Evolutionary conservation across 2,113 vertebrate species (phyloP).

Genomic region (Gymnocephalus cernua): DNA sequence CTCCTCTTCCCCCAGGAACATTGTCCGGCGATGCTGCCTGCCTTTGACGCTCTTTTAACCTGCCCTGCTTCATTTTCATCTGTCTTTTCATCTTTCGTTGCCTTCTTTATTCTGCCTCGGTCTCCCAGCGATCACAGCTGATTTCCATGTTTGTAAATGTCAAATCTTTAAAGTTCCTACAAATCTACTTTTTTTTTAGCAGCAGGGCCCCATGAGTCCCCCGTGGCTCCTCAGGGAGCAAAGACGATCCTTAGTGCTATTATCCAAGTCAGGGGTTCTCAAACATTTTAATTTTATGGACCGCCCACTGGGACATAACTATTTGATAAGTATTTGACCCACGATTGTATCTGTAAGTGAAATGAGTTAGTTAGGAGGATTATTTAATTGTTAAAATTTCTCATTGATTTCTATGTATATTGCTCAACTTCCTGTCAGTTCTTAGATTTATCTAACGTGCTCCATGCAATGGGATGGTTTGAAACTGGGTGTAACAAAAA

Average conservation of each 20-base stretch:
- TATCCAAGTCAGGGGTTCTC: conserved; percentile 47
- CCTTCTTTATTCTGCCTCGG: neutral
- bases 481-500: too few species aligned
- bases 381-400: neutral
- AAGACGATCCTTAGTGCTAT: conserved; percentile 35
- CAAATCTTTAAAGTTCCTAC: conserved; percentile 71
- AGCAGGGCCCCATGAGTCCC: conserved; percentile 25
- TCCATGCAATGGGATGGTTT: neutral
- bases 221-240: conserved; percentile 36
- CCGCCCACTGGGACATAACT: conserved; percentile 1
- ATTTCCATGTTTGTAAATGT: conserved; percentile 77
- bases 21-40: neutral
- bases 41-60: neutral
- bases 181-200: conserved; percentile 56
- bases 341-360: neutral
- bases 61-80: neutral
- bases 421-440: neutral
- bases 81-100: neutral
- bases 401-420: neutral
- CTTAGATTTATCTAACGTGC: neutral
- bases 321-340: neutral
- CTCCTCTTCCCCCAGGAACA: neutral
- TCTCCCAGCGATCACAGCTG: conserved; percentile 44
- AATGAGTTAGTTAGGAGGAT: neutral
- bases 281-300: conserved; percentile 28